phyloP scores from a whole-genome alignment of 2,888 invertebrate genomes.

The Branchipolynoe longqiensis region DNA sequence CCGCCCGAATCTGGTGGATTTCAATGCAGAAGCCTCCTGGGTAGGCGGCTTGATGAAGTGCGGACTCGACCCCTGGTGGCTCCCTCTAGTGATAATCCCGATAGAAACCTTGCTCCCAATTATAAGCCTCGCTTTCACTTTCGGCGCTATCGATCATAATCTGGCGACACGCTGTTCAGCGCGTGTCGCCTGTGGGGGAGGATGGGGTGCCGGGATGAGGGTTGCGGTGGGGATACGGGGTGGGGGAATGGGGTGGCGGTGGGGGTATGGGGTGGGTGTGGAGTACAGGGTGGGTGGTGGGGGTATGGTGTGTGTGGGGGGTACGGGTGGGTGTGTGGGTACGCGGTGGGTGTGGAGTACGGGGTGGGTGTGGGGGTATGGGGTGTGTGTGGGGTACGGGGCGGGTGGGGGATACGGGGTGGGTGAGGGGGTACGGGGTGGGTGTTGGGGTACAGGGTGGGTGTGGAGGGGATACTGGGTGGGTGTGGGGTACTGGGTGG shows the following conservation, averaged over 20 bases:
- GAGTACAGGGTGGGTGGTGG: too few species aligned
- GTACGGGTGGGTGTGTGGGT: too few species aligned
- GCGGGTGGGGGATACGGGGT: too few species aligned
- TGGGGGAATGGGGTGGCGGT: background rate
- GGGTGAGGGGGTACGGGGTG: too few species aligned
- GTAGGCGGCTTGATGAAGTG: background rate
- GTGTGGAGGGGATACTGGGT: too few species aligned
- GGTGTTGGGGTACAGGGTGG: too few species aligned
- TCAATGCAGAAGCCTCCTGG: background rate
- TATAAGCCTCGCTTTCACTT: slow-evolving; percentile 36
- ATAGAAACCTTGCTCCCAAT: slow-evolving; percentile 4
- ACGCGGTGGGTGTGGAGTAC: background rate
- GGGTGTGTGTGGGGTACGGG: too few species aligned
- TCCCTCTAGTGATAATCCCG: slow-evolving; percentile 16
- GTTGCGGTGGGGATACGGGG: background rate
- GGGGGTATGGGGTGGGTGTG: too few species aligned
- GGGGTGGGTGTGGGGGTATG: background rate
- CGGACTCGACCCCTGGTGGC: background rate
- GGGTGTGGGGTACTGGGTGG: too few species aligned
- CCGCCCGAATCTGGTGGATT: too few species aligned
- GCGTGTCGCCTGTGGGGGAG: background rate
- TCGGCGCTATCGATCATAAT: slow-evolving; percentile 24
- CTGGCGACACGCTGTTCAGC: background rate
- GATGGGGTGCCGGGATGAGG: background rate
- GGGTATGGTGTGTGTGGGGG: background rate